These are phyloP conservation scores for Neodiprion lecontei DNA, from an alignment of 1,140 invertebrate genomes.

Conservation along the genomic window DNA sequence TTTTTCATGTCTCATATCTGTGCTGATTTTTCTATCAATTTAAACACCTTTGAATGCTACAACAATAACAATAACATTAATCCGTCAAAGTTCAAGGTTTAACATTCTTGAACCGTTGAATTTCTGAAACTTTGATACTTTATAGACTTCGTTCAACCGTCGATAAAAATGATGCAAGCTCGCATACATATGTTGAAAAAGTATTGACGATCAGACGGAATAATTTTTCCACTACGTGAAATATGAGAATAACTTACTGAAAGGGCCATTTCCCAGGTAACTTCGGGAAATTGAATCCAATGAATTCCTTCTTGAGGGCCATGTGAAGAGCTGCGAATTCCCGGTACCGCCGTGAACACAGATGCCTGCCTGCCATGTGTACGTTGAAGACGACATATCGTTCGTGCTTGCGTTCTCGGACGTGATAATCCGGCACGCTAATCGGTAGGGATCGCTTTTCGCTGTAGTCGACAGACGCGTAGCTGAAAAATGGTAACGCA, in stretches of 20 bases:
- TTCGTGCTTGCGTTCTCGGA: slow-evolving; percentile 81
- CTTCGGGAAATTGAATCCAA: slow-evolving; percentile 97
- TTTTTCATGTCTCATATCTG: too few relatives aligned
- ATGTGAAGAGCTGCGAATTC: slow-evolving; percentile 93
- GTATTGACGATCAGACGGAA: too few relatives aligned
- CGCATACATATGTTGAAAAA: too few relatives aligned
- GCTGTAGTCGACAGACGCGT: slow-evolving; percentile 95
- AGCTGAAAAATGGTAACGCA: slow-evolving; percentile 63
- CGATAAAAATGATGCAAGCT: too few relatives aligned
- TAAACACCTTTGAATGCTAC: too few relatives aligned
- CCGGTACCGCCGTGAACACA: slow-evolving; percentile 94
- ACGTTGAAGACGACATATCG: slow-evolving; percentile 98
- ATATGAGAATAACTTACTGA: slow-evolving; percentile 63
- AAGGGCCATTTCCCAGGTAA: slow-evolving; percentile 99
- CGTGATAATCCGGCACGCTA: slow-evolving; percentile 94
- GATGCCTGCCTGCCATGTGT: slow-evolving; percentile 97
- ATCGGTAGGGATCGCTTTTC: slow-evolving; percentile 98
- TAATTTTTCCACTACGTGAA: too few relatives aligned
- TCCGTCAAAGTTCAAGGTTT: too few relatives aligned
- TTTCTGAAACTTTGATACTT: too few relatives aligned
- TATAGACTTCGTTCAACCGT: too few relatives aligned
- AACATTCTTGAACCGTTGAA: too few relatives aligned
- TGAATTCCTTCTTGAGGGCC: slow-evolving; percentile 93
- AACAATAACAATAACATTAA: too few relatives aligned
- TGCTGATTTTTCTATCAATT: too few relatives aligned